Percentiles rank a stretch among this genome's conserved stretches.
These are phyloP conservation scores for Corella eumyota DNA, from an alignment of 23 tunicate genomes.

Conservation along the genomic window DNA sequence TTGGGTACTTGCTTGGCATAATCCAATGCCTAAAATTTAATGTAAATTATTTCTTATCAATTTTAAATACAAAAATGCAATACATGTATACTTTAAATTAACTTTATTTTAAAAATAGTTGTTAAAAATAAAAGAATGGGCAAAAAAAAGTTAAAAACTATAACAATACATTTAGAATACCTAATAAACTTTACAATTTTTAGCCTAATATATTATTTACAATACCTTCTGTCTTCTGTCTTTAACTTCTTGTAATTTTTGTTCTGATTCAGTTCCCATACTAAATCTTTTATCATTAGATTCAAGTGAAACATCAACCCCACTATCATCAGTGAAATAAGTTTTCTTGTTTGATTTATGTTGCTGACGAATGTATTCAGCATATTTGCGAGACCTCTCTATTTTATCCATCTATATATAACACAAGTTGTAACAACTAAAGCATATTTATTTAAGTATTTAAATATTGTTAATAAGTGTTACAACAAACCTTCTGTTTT, in stretches of 20 bases:
- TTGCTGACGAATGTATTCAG: slow-evolving; percentile 68
- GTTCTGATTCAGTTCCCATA: slow-evolving; percentile 17
- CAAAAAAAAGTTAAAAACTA: too few relatives aligned
- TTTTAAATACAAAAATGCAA: too few relatives aligned
- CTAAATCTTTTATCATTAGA: slow-evolving; percentile 15
- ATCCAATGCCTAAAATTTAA: slow-evolving; percentile 38
- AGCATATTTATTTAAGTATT: too few relatives aligned
- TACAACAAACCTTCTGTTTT: slow-evolving; percentile 55
- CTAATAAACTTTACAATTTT: too few relatives aligned
- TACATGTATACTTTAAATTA: too few relatives aligned
- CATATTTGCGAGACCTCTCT: slow-evolving; percentile 47
- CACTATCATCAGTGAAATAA: neutral
- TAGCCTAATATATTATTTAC: too few relatives aligned
- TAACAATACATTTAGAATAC: too few relatives aligned
- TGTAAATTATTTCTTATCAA: too few relatives aligned
- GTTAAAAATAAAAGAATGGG: too few relatives aligned
- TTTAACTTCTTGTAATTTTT: slow-evolving; percentile 27
- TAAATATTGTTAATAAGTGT: too few relatives aligned
- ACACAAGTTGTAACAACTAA: too few relatives aligned
- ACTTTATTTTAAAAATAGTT: too few relatives aligned
- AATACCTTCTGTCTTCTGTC: slow-evolving; percentile 38
- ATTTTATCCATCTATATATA: slow-evolving; percentile 49
- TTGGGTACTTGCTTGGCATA: slow-evolving; percentile 63
- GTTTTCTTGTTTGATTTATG: slow-evolving; percentile 16
- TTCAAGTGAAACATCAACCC: neutral